These are phyloP conservation scores for Takifugu flavidus DNA, from an alignment of 2,113 vertebrate species.

Conservation along the genomic window DNA sequence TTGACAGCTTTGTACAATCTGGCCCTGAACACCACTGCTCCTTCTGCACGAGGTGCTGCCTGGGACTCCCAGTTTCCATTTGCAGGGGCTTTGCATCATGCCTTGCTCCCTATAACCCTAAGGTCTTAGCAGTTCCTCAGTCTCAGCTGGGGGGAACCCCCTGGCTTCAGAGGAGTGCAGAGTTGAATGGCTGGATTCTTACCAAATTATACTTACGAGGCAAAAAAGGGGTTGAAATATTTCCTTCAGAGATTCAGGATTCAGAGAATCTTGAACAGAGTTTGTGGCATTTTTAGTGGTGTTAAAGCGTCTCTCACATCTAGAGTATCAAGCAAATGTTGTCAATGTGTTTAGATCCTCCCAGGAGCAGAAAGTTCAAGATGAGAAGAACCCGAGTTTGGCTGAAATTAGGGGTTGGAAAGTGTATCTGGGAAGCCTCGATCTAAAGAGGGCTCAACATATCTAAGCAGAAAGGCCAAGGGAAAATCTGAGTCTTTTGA, in stretches of 20 bases:
- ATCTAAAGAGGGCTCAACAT: constrained; percentile 58
- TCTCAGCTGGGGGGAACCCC: constrained; percentile 38
- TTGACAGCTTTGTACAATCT: background rate
- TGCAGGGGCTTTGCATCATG: constrained; percentile 66
- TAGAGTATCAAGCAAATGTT: constrained; percentile 20
- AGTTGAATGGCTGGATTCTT: constrained; percentile 15
- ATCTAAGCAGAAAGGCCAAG: constrained; percentile 55
- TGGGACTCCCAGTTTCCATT: constrained; percentile 47
- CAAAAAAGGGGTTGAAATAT: constrained; percentile 14
- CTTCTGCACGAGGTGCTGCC: constrained; percentile 2
- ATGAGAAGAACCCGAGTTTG: constrained; percentile 27
- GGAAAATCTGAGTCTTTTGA: constrained; percentile 67
- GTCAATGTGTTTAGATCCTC: constrained; percentile 21
- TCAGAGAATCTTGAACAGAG: too few species aligned
- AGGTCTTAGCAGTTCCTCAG: constrained; percentile 39
- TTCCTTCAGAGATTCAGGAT: too few species aligned
- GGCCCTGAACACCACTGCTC: constrained; percentile 13
- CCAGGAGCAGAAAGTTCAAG: constrained; percentile 34
- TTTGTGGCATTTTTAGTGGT: background rate
- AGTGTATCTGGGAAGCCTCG: constrained; percentile 43
- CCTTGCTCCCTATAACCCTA: constrained; percentile 34
- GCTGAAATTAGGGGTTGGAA: constrained; percentile 46
- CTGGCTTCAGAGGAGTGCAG: constrained; percentile 38
- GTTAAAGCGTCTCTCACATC: constrained; percentile 4
- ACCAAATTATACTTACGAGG: constrained; percentile 41